Percentiles rank a stretch among this genome's conserved stretches.
Evolutionary conservation across 2,113 vertebrate species (phyloP).

Genomic region (Paedocypris sp.): DNA sequence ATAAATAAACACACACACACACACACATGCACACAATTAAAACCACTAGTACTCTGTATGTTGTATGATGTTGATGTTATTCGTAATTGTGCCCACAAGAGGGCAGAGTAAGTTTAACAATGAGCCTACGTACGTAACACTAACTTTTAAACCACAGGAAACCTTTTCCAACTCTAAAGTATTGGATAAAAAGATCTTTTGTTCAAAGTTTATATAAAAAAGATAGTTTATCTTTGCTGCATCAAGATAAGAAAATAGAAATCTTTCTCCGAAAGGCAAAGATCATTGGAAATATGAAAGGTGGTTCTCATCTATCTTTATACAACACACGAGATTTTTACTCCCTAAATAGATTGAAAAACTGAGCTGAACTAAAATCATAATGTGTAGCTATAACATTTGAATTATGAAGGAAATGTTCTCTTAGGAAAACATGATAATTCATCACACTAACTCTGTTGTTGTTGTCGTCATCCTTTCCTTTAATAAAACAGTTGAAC

Average conservation of each 20-base stretch:
- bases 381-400: background rate
- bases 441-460: background rate
- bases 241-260: background rate
- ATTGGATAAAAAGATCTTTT: background rate
- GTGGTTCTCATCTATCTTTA: background rate
- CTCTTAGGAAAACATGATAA: background rate
- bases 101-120: conserved; percentile 19
- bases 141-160: no score
- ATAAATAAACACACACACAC: no score
- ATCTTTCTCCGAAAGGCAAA: no score
- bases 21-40: no score
- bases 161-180: no score
- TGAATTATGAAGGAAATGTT: background rate
- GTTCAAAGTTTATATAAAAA: background rate
- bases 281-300: no score
- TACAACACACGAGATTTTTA: background rate
- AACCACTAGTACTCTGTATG: no score
- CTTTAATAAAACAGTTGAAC: conserved; percentile 3
- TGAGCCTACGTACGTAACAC: background rate
- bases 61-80: no score
- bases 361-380: background rate
- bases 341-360: background rate
- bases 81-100: conserved; percentile 43
- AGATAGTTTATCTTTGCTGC: background rate
- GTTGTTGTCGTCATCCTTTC: background rate